These are phyloP conservation scores for Parauchenoglanis ngamensis DNA, from an alignment of 2,797 vertebrate species.

Conservation along the genomic window DNA sequence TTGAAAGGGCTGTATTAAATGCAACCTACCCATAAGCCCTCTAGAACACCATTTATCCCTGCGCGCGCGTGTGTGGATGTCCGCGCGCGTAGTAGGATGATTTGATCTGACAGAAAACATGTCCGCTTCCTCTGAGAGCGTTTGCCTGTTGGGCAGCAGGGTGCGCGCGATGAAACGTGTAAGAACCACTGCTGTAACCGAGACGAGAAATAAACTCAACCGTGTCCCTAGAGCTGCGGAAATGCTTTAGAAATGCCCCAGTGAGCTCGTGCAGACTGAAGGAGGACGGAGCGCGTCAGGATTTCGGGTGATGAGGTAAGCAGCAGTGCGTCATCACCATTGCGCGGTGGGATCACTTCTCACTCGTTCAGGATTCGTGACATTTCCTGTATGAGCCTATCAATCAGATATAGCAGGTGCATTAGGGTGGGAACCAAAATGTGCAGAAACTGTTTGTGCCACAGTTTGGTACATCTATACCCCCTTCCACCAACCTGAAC, in stretches of 20 bases:
- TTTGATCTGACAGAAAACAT: slow-evolving; percentile 39
- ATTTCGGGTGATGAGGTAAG: slow-evolving; percentile 19
- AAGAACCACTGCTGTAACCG: background rate
- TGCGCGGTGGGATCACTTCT: background rate
- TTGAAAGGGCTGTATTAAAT: background rate
- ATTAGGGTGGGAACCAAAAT: too few relatives aligned
- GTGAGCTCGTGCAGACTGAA: slow-evolving; percentile 15
- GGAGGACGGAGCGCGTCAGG: slow-evolving; percentile 19
- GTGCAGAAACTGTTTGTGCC: background rate
- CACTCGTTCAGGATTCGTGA: background rate
- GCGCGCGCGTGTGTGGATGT: background rate
- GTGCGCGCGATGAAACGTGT: slow-evolving; percentile 12
- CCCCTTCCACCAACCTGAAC: too few relatives aligned
- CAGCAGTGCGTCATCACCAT: background rate
- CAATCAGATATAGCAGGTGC: background rate
- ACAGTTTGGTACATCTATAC: background rate
- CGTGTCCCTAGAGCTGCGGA: background rate
- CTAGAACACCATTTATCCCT: background rate
- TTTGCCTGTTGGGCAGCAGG: slow-evolving; percentile 32
- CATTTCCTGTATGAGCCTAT: too few relatives aligned
- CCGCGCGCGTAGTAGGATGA: background rate
- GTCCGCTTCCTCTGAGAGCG: slow-evolving; percentile 1
- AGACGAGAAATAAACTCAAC: background rate
- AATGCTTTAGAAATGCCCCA: background rate
- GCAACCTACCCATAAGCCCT: background rate